Evolutionary conservation across 2,797 vertebrate species (phyloP).

Genomic region (Hippoglossus hippoglossus): DNA sequence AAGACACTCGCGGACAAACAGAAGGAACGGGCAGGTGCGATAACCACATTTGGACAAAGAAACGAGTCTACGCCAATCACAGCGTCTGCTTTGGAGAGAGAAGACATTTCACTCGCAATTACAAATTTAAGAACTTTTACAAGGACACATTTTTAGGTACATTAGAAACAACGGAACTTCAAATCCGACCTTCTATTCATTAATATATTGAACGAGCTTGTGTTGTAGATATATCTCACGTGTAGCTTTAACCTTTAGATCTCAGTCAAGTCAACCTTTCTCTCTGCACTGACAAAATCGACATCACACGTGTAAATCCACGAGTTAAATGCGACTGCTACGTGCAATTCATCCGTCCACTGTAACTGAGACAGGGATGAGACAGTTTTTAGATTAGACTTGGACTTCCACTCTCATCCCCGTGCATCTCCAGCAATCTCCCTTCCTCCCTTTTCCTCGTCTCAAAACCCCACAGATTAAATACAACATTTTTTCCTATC

Average conservation of each 20-base stretch:
- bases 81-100: conserved; percentile 44
- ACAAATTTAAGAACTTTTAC: background rate
- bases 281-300: conserved; percentile 13
- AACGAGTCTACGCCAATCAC: conserved; percentile 42
- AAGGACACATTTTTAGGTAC: background rate
- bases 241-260: conserved; percentile 12
- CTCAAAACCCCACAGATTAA: conserved; percentile 45
- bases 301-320: conserved; percentile 12
- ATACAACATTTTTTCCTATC: conserved; percentile 52
- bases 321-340: no score
- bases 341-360: conserved; percentile 19
- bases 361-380: conserved; percentile 24
- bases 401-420: conserved; percentile 21
- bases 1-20: conserved; percentile 63
- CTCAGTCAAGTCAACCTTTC: conserved; percentile 6
- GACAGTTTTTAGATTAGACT: conserved; percentile 50
- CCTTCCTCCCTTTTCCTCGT: background rate
- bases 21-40: conserved; percentile 67
- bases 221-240: background rate
- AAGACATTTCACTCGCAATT: conserved; percentile 12
- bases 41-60: conserved; percentile 51
- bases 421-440: conserved; percentile 27
- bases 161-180: no score
- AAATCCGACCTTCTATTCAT: no score
- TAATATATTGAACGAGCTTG: background rate